Conservation (phyloP, 1,140 invertebrate species). For the Idris sp. region DNA sequence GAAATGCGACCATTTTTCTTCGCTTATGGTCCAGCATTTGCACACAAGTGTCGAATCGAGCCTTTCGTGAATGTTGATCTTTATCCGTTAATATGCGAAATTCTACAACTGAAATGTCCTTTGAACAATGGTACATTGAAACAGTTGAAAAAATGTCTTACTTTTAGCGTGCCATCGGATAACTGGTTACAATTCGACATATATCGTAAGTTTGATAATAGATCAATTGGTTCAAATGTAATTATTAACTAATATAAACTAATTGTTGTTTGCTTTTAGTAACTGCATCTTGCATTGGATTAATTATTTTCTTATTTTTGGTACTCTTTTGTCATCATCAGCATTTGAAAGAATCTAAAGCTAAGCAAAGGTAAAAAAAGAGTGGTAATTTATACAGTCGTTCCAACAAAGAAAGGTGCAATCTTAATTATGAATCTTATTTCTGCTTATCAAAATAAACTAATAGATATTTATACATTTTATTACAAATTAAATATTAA, state of each 20-base stretch:
- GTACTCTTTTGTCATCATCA: conserved; percentile 2
- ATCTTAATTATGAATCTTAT: no score
- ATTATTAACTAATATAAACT: no score
- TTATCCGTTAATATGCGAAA: conserved; percentile 82
- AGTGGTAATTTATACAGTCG: background rate
- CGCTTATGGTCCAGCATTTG: conserved; percentile 83
- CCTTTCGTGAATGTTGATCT: conserved; percentile 83
- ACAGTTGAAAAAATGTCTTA: conserved; percentile 14
- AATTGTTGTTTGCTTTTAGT: conserved; percentile 7
- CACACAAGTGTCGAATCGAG: conserved; percentile 75
- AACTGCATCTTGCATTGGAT: conserved; percentile 2
- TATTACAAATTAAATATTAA: no score
- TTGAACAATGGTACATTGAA: conserved; percentile 76
- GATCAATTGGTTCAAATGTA: background rate
- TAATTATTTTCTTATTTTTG: conserved; percentile 10
- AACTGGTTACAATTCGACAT: conserved; percentile 26
- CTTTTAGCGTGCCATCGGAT: conserved; percentile 9
- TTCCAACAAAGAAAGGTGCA: no score
- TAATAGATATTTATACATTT: no score
- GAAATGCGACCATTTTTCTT: conserved; percentile 85
- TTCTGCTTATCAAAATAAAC: background rate
- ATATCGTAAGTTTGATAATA: conserved; percentile 37
- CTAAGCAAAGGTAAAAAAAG: conserved; percentile 2
- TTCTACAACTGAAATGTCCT: conserved; percentile 78
- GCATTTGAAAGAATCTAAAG: background rate